Base-by-base conservation (phyloP, 2,797 vertebrate genomes). In the Hemitrygon akajei region DNA sequence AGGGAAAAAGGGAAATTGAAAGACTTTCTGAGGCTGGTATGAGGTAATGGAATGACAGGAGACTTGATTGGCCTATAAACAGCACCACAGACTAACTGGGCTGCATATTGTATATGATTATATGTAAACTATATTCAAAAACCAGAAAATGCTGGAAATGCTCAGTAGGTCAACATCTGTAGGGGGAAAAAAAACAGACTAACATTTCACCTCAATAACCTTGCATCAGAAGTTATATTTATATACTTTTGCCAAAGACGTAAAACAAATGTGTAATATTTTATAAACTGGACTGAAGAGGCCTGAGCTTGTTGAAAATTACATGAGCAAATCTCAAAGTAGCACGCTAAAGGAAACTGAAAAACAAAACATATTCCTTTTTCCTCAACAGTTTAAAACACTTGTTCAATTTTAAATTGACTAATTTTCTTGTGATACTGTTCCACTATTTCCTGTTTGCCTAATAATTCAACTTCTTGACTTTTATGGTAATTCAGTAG, bases 351-450 rank as follows among this genome's bases (percentile, higher is more conserved):
- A 73, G 40, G 91, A 37, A 56, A 71, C 76, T 76, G 91, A 76
- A 58, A 93, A 75, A 58, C 71, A 76, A 93, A 93, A 73, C 27
- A 92, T 92, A 47, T 56, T 27, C 47, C 2, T 1, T 5, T 47
- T 93, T 93, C 71, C 71, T 58, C 11, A 37, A 47, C 25, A 76
- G 40, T 76, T 58, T 56, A n/a, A 10, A 56, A 18, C 10, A 40
- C 71, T 75, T 7, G 25, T n/a, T 93, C 76, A 73, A 93, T 93
- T 27, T 76, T 56, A 11, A 30, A 40, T 58, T 47, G 66, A 76
- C n/a, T 27, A 40, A 75, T n/a, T 58, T 93, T 93, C 71, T 93
- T 93, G 91, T 93, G 34, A 25, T 73, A 92, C 71, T 76, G 47
- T 93, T 37, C 47, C 12, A 56, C 10, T 40, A 71, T 93, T 93